A percentile compares a stretch with the other conserved stretches of the same genome.
Evolutionary conservation across 2,113 vertebrate species (phyloP).

Genomic region (Chamaetylas fuelleborni): DNA sequence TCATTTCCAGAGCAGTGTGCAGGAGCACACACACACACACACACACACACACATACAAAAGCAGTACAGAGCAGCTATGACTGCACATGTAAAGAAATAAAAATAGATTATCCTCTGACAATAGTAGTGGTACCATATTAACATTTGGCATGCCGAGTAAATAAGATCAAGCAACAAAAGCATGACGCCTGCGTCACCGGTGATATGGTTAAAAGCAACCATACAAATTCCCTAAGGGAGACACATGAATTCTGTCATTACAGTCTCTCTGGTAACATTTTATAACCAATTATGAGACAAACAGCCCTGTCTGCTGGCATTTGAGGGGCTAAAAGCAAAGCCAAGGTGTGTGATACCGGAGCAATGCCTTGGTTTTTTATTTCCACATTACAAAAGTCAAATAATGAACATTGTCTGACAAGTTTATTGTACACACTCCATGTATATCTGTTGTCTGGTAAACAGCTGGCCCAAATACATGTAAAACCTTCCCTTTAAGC

Average conservation of each 20-base stretch:
- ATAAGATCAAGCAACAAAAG: constrained; percentile 55
- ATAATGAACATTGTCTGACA: not conserved
- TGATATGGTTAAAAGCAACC: constrained; percentile 36
- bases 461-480: not conserved
- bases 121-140: constrained; percentile 39
- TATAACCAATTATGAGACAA: not conserved
- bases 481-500: not conserved
- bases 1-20: not conserved
- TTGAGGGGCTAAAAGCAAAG: not conserved
- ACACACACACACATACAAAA: not conserved
- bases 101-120: constrained; percentile 52
- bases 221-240: constrained; percentile 18
- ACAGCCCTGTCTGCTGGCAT: not conserved
- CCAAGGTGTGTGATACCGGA: fast-evolving
- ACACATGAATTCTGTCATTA: not conserved
- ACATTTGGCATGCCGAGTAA: constrained; percentile 60
- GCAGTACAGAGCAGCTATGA: constrained; percentile 31
- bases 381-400: not conserved
- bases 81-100: constrained; percentile 43
- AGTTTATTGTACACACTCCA: not conserved
- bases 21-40: not conserved
- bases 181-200: constrained; percentile 73
- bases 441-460: not conserved
- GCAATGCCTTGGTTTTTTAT: not conserved
- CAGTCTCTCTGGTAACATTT: not conserved